A percentile compares a stretch with the other conserved stretches of the same genome.
Evolutionary conservation across 2,797 vertebrate genomes (phyloP).

Genomic region (Sylvia borin): DNA sequence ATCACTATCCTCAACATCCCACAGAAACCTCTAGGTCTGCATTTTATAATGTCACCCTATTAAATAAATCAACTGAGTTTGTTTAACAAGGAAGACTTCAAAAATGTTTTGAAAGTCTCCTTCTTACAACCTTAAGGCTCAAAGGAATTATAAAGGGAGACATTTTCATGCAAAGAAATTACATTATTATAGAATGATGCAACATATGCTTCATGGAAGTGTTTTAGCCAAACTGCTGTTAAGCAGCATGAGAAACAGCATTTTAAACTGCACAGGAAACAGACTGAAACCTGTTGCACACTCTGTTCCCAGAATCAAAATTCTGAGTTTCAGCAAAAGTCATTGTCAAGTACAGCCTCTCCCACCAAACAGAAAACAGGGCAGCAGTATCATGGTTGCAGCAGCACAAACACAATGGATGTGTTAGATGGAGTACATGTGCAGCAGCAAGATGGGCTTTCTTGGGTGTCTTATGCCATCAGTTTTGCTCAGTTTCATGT

Average conservation of each 20-base stretch:
- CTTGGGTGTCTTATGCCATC: neutral
- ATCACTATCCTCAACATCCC: neutral
- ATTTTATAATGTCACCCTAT: neutral
- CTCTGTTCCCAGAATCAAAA: neutral
- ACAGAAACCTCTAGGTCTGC: neutral
- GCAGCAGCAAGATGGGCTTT: neutral
- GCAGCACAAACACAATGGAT: neutral
- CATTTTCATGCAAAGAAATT: neutral
- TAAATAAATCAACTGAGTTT: neutral
- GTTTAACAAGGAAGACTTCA: neutral
- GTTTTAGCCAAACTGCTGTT: slow-evolving; percentile 26
- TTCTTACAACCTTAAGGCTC: neutral
- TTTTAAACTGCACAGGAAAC: neutral
- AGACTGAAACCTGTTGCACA: neutral
- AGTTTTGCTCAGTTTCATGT: neutral
- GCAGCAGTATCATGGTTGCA: neutral
- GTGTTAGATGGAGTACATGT: neutral
- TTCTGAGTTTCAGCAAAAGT: neutral
- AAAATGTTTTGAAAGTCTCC: neutral
- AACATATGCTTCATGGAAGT: neutral
- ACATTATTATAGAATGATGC: neutral
- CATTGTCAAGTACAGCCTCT: neutral
- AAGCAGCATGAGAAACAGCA: neutral
- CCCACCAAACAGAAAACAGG: neutral
- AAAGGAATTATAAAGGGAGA: neutral